phyloP scores from a whole-genome alignment of 2,888 invertebrate genomes.

The Lycia hirtaria region DNA sequence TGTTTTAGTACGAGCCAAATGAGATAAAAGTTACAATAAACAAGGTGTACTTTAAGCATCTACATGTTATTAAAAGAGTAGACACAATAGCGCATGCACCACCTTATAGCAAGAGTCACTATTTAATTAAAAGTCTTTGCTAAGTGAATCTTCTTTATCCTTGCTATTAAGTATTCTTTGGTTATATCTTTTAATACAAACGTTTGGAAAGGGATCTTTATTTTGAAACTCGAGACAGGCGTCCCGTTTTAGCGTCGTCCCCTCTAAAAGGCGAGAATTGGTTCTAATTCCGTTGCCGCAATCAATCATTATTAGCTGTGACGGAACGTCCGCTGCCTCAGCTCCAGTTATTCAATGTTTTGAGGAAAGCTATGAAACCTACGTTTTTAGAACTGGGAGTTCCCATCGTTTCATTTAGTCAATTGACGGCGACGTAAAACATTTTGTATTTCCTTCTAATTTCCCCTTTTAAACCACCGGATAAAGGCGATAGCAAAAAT shows the following conservation, averaged over 20 bases:
- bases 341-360: slow-evolving; percentile 48
- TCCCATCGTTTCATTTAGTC: neutral
- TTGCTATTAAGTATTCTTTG: too few species aligned
- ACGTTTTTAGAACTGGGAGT: slow-evolving; percentile 8
- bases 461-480: neutral
- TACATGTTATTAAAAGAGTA: too few species aligned
- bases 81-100: too few species aligned
- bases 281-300: slow-evolving; percentile 67
- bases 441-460: neutral
- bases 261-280: slow-evolving; percentile 68
- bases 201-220: slow-evolving; percentile 7
- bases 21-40: too few species aligned
- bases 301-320: slow-evolving; percentile 79
- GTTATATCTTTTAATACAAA: neutral
- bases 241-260: slow-evolving; percentile 57
- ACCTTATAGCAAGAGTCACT: too few species aligned
- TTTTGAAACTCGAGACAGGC: slow-evolving; percentile 36
- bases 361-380: slow-evolving; percentile 1
- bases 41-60: too few species aligned
- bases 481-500: neutral
- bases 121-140: too few species aligned
- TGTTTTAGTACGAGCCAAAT: too few species aligned
- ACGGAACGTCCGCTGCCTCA: slow-evolving; percentile 55
- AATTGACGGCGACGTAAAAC: slow-evolving; percentile 1
- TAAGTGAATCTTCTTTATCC: too few species aligned